phyloP scores from a whole-genome alignment of 2,888 invertebrate genomes.

The Drosophila prolongata region DNA sequence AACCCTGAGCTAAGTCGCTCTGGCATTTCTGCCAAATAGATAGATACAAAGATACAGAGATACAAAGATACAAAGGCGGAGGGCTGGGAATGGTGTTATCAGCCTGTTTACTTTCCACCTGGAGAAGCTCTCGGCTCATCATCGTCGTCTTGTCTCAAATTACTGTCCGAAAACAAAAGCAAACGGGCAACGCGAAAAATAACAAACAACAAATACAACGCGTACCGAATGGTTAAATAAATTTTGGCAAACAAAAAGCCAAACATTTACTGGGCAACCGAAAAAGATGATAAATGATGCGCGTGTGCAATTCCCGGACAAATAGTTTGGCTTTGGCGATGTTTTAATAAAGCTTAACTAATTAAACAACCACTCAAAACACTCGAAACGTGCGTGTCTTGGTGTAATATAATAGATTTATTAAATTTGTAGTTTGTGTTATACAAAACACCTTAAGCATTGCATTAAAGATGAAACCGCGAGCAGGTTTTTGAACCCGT shows the following conservation, averaged over 20 bases:
- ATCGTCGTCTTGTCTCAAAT: slow-evolving; percentile 44
- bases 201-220: slow-evolving; percentile 23
- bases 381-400: slow-evolving; percentile 43
- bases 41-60: slow-evolving; percentile 11
- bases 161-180: slow-evolving; percentile 36
- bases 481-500: slow-evolving; percentile 64
- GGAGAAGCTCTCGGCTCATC: slow-evolving; percentile 15
- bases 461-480: slow-evolving; percentile 51
- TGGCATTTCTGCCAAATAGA: slow-evolving; percentile 49
- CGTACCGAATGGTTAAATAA: slow-evolving; percentile 47
- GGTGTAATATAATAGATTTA: slow-evolving; percentile 59
- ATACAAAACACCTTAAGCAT: slow-evolving; percentile 59
- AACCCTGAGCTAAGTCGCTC: slow-evolving; percentile 70
- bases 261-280: slow-evolving; percentile 63
- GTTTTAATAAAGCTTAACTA: slow-evolving; percentile 79
- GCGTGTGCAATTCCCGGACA: slow-evolving; percentile 67
- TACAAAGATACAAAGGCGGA: slow-evolving; percentile 20
- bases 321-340: slow-evolving; percentile 47
- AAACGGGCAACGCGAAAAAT: background rate
- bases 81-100: slow-evolving; percentile 56
- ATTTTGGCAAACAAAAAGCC: slow-evolving; percentile 63
- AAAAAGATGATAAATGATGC: slow-evolving; percentile 74
- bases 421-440: slow-evolving; percentile 70
- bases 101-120: slow-evolving; percentile 44
- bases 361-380: slow-evolving; percentile 53